Evolutionary conservation across 1,140 invertebrate species (phyloP), one percentile per base, ranked within the genome.

Genomic region (Caerostris darwini): DNA sequence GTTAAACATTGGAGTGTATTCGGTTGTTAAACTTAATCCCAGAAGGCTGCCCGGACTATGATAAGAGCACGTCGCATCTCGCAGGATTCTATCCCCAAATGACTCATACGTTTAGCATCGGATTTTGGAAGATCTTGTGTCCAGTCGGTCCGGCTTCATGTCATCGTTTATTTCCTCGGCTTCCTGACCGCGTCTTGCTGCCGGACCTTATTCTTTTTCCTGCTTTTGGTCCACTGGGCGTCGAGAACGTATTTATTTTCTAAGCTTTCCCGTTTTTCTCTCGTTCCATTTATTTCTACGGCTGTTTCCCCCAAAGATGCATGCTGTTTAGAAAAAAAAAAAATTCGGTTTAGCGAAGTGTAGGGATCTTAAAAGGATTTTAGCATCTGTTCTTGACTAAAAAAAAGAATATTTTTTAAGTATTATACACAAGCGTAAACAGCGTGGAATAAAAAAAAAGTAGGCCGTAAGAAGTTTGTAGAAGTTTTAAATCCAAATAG

Each of bases 161-260:
- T 7, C 54, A 8, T 83, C 82, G 82, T 83, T 83, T 83, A 83
- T 83, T 83, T 58, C 82, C 82, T 2, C 14, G 57, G 54, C 56
- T 58, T 34, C 54, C 7, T 57, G 82, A 83, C 77, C 8, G 8
- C n/a, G 71, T 19, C n/a, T 50, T 4, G 61, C 61, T 14, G 61
- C 61, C 12, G 61, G 12, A 64, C 61, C 12, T 64, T 64, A 10
- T 64, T 64, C 17, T 77, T 77, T n/a, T 77, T 77, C 71, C 6
- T 10, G 4, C 71, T 50, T 50, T 77, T n/a, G 3, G 0, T 1
- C 71, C 19, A 5, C 2, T 77, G 19, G 34, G 7, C 17, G 10
- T 14, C 4, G 59, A 64, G 6, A 64, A 3, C 5, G 12, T 14
- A 5, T 64, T 64, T 64, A 5, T 64, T 14, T 14, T 64, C 17